Base-by-base conservation (phyloP, 2,888 invertebrate genomes). In the Coleophora deauratella region DNA sequence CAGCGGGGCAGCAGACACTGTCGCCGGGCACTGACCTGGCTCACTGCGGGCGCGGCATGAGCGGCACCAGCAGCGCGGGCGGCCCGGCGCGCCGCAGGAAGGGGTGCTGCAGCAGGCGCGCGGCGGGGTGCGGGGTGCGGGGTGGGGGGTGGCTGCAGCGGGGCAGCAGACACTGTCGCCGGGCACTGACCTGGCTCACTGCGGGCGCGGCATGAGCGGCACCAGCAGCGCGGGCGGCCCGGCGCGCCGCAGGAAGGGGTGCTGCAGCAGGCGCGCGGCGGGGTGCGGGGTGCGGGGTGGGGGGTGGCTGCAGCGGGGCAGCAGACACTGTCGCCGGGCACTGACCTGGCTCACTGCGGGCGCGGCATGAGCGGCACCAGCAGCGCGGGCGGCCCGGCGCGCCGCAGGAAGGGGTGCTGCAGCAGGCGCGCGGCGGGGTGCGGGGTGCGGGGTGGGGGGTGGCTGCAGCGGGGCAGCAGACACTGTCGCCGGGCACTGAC, bases 391-490 rank as follows among this genome's bases (percentile, higher is more conserved):
- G 96, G 94, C 31, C 97, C 97, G 45, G 97, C 96, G 78, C 95
- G 94, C 45, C 95, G 89, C 58, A 99, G 87, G 86, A 99, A 98
- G 34, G 97, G 95, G 88, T 99, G 98, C 57, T 94, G 91, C 51
- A 99, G 87, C 50, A 99, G 87, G 68, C 98, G 95, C 39, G 93
- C 91, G 8, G 99, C 98, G 1, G 96, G 91, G 38, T 96, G 97
- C 98, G 86, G 80, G 95, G 94, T 4, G 92, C 91, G 14, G 98
- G 97, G 87, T 99, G 98, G 15, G 98, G 90, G 33, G 98, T 97
- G 41, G 99, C 86, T 91, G 98, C 97, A 59, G 96, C 91, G 27
- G 91, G 91, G 57, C 95, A 96, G 86, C 96, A 95, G 54, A 95
- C 92, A 45, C 93, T 91, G 72, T 96, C 95, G 73, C 97, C 96